Evolutionary conservation across 2,888 invertebrate genomes (phyloP).

Genomic region (Drosophila bunnanda): DNA sequence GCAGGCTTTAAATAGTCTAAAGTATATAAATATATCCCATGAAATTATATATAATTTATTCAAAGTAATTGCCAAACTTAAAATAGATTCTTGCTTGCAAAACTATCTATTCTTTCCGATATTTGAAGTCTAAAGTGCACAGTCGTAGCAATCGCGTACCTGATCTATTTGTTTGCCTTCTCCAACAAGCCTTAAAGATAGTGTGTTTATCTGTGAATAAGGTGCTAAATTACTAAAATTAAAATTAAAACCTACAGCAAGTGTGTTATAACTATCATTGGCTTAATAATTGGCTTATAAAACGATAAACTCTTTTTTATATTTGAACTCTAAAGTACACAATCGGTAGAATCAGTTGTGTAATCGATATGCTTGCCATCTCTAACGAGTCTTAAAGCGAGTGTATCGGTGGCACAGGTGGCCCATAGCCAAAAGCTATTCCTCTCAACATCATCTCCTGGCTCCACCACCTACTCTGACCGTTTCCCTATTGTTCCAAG

Average conservation of each 20-base stretch:
- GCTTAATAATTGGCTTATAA: background rate
- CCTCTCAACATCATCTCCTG: background rate
- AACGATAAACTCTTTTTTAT: too few species aligned
- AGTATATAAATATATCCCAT: background rate
- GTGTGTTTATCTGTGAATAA: too few species aligned
- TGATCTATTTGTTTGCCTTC: too few species aligned
- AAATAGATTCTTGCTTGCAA: too few species aligned
- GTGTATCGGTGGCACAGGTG: conserved; percentile 61
- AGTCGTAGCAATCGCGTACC: too few species aligned
- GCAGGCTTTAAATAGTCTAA: background rate
- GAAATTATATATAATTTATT: background rate
- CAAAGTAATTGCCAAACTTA: background rate
- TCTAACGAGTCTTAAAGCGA: background rate
- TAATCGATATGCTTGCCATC: background rate
- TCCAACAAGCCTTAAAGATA: too few species aligned
- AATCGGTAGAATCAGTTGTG: background rate
- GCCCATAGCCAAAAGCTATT: conserved; percentile 67
- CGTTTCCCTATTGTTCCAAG: conserved; percentile 13
- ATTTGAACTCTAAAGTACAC: background rate
- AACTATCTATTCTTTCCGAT: too few species aligned
- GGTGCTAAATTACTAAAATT: too few species aligned
- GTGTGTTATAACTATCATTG: too few species aligned
- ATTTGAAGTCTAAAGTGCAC: too few species aligned
- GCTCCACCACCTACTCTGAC: background rate
- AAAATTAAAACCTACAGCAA: too few species aligned